These are phyloP conservation scores for Craterocephalus amniculus DNA, from an alignment of 2,797 vertebrate species.

Conservation along the genomic window DNA sequence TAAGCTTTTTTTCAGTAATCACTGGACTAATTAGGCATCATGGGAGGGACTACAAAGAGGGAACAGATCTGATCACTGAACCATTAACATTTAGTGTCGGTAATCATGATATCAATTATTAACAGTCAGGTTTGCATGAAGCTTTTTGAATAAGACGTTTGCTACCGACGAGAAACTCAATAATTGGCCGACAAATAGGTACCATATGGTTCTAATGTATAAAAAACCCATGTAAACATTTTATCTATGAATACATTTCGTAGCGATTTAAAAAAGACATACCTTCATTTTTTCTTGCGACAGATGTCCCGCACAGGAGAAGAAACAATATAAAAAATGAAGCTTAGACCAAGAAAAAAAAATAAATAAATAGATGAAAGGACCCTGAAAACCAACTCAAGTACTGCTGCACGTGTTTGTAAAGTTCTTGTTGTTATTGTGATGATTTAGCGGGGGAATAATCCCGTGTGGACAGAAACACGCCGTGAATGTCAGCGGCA, in stretches of 20 bases:
- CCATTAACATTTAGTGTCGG: constrained; percentile 30
- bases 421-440: constrained; percentile 2
- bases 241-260: neutral
- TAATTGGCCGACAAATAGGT: neutral
- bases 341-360: neutral
- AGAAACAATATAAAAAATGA: neutral
- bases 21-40: constrained; percentile 65
- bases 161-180: neutral
- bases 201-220: neutral
- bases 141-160: constrained; percentile 5
- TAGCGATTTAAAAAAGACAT: constrained; percentile 16
- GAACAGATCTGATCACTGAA: constrained; percentile 34
- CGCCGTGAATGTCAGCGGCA: constrained; percentile 30
- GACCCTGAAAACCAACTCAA: neutral
- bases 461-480: constrained; percentile 11
- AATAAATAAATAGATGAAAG: neutral
- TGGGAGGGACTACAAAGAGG: constrained; percentile 35
- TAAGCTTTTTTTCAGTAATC: constrained; percentile 46
- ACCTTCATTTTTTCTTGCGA: constrained; percentile 56
- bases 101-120: constrained; percentile 46
- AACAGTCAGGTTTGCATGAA: constrained; percentile 15
- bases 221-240: neutral
- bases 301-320: constrained; percentile 22
- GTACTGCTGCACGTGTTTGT: neutral
- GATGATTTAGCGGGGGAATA: constrained; percentile 9